These are phyloP conservation scores for Elgaria multicarinata DNA, from an alignment of 2,113 vertebrate species.

Conservation along the genomic window DNA sequence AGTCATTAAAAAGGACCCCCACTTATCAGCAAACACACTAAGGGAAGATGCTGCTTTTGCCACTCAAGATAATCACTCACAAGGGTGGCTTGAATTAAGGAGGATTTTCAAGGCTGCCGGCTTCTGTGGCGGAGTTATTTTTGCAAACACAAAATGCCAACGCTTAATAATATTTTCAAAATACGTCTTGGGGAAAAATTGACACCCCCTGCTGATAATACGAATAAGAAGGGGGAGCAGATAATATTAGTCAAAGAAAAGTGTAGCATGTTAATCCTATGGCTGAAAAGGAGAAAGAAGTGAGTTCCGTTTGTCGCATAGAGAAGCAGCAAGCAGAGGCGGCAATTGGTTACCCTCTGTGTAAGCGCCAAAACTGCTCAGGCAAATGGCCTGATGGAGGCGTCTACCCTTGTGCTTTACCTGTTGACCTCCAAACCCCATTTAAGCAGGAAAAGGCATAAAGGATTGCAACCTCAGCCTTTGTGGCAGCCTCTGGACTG, in stretches of 20 bases:
- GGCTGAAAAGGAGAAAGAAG: neutral
- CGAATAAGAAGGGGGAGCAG: slow-evolving; percentile 21
- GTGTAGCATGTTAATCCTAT: slow-evolving; percentile 42
- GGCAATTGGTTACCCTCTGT: neutral
- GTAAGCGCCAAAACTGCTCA: neutral
- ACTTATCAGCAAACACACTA: fast-evolving
- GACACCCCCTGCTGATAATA: neutral
- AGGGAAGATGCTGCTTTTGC: neutral
- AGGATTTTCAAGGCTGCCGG: slow-evolving; percentile 39
- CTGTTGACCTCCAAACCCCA: neutral
- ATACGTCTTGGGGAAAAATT: slow-evolving; percentile 41
- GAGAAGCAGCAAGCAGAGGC: neutral
- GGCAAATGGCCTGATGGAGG: neutral
- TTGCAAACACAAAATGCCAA: slow-evolving; percentile 49
- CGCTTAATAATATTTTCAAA: slow-evolving; percentile 64
- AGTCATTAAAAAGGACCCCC: fast-evolving
- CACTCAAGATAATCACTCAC: neutral
- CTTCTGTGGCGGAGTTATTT: slow-evolving; percentile 47
- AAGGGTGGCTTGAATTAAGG: slow-evolving; percentile 22
- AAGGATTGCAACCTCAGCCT: neutral
- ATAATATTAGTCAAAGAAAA: slow-evolving; percentile 39
- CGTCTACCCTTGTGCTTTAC: neutral
- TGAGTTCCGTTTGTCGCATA: neutral
- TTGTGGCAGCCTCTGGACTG: neutral
- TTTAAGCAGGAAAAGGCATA: neutral